phyloP scores from a whole-genome alignment of 2,888 invertebrate genomes.

The Meiosimyza platycephala region DNA sequence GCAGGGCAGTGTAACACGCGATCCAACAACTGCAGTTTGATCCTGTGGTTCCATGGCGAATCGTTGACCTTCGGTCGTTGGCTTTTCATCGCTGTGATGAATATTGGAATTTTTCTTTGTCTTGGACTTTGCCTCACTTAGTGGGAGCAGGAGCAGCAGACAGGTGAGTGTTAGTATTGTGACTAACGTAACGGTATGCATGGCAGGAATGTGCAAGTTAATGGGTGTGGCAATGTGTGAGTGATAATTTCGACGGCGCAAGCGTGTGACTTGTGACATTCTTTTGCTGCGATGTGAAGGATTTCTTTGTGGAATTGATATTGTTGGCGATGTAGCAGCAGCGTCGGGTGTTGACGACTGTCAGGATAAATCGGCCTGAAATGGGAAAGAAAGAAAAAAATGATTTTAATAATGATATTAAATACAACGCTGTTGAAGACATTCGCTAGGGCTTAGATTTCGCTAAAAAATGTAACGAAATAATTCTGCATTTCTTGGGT shows the following conservation, averaged over 20 bases:
- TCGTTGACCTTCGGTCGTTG: conserved; percentile 71
- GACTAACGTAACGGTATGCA: conserved; percentile 39
- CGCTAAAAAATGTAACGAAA: too few species aligned
- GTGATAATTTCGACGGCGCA: conserved; percentile 38
- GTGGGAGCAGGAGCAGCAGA: conserved; percentile 22
- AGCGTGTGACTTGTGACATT: conserved; percentile 27
- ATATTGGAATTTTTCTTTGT: conserved; percentile 47
- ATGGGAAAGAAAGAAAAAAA: conserved; percentile 23
- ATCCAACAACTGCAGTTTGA: conserved; percentile 89
- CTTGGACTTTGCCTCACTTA: conserved; percentile 46
- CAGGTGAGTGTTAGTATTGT: conserved; percentile 41
- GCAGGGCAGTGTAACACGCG: conserved; percentile 89
- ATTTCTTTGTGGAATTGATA: not conserved
- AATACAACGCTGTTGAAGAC: too few species aligned
- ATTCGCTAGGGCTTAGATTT: too few species aligned
- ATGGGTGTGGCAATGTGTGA: conserved; percentile 33
- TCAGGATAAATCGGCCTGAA: conserved; percentile 46
- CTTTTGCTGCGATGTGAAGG: conserved; percentile 6
- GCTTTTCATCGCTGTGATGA: conserved; percentile 45
- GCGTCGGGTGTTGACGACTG: conserved; percentile 23
- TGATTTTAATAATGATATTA: not conserved
- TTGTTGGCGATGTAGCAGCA: conserved; percentile 8
- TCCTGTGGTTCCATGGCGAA: conserved; percentile 94
- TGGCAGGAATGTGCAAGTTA: conserved; percentile 31
- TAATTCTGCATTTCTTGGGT: too few species aligned